phyloP scores from a whole-genome alignment of 1,140 invertebrate genomes.

The Heliconius nattereri region DNA sequence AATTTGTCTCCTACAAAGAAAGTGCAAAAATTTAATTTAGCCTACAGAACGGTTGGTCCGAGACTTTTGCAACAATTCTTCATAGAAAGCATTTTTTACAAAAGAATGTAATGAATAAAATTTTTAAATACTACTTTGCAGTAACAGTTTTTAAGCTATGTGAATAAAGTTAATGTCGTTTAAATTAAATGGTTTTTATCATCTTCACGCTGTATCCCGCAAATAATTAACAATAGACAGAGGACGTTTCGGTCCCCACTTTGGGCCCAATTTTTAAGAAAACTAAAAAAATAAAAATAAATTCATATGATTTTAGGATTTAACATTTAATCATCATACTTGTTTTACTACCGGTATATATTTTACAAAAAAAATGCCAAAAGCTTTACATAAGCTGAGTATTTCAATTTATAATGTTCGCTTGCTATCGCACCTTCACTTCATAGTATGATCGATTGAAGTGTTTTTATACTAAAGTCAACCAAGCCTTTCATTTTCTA shows the following conservation, averaged over 20 bases:
- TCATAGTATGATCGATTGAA: not conserved
- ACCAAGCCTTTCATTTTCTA: constrained; percentile 10
- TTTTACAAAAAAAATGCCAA: not conserved
- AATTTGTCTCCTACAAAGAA: constrained; percentile 37
- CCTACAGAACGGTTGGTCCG: constrained; percentile 20
- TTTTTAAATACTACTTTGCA: constrained; percentile 4
- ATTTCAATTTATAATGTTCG: constrained; percentile 11
- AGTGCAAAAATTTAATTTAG: constrained; percentile 38
- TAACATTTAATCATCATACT: not conserved
- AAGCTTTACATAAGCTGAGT: not conserved
- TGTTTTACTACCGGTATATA: not conserved
- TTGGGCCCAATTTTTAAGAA: too few relatives aligned
- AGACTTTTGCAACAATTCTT: constrained; percentile 21
- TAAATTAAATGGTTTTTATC: not conserved
- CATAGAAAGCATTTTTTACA: constrained; percentile 8
- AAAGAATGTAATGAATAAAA: not conserved
- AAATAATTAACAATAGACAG: too few relatives aligned
- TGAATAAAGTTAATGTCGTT: not conserved
- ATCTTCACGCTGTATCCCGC: too few relatives aligned
- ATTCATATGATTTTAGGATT: too few relatives aligned
- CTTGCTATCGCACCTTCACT: constrained; percentile 5
- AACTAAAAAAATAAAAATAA: not conserved
- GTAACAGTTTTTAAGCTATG: not conserved
- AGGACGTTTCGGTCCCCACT: too few relatives aligned
- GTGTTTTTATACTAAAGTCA: constrained; percentile 10